Percentiles rank a stretch among this genome's conserved stretches.
These are phyloP conservation scores for Alsophila aescularia DNA, from an alignment of 2,888 invertebrate genomes.

Conservation along the genomic window DNA sequence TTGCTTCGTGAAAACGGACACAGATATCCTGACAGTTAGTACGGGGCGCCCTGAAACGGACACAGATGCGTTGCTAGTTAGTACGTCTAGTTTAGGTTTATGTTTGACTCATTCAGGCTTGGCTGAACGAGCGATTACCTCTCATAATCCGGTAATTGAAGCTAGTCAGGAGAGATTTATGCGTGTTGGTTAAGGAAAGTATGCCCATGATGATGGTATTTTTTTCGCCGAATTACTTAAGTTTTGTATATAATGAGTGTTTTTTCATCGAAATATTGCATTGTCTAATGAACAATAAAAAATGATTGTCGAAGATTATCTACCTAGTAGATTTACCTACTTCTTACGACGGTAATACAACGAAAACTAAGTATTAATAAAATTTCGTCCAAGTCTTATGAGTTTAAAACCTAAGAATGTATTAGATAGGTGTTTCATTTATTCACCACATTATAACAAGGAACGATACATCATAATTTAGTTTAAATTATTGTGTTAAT, in stretches of 20 bases:
- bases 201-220: neutral
- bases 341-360: too few species aligned
- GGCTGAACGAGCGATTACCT: conserved; percentile 34
- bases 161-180: conserved; percentile 28
- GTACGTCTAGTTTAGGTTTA: neutral
- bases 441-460: too few species aligned
- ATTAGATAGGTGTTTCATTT: too few species aligned
- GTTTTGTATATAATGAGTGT: neutral
- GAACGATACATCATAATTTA: too few species aligned
- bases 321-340: too few species aligned
- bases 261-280: neutral
- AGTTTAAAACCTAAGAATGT: too few species aligned
- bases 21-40: conserved; percentile 2
- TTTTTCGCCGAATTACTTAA: neutral
- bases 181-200: neutral
- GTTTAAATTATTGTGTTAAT: too few species aligned
- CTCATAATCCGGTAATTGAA: conserved; percentile 10
- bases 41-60: neutral
- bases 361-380: too few species aligned
- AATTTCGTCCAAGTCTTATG: too few species aligned
- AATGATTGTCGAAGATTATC: too few species aligned
- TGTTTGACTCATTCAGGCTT: conserved; percentile 39
- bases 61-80: conserved; percentile 1
- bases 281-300: too few species aligned
- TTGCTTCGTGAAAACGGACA: conserved; percentile 5